Evolutionary conservation across 2,888 invertebrate genomes (phyloP).

Genomic region (Tetrapedia diversipes): DNA sequence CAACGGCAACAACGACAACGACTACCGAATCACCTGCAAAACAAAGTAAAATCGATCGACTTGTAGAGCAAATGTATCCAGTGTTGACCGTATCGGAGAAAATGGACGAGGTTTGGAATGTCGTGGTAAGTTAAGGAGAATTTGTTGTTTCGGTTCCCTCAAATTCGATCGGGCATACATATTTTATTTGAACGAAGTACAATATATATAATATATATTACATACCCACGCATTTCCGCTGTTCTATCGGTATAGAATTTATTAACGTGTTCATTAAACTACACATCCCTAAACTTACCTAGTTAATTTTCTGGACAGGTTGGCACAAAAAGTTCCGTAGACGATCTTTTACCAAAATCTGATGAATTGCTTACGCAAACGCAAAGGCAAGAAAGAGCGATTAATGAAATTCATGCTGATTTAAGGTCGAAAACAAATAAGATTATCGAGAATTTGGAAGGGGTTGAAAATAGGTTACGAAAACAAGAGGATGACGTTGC

Average conservation of each 20-base stretch:
- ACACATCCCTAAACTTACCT: too few relatives aligned
- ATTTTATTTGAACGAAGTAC: too few relatives aligned
- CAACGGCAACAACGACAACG: slow-evolving; percentile 84
- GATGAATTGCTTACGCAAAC: slow-evolving; percentile 93
- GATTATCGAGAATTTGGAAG: slow-evolving; percentile 93
- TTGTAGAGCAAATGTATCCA: slow-evolving; percentile 92
- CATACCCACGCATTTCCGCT: too few relatives aligned
- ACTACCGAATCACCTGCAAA: slow-evolving; percentile 62
- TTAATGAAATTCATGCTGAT: slow-evolving; percentile 93
- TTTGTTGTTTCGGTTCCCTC: background rate
- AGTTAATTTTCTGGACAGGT: slow-evolving; percentile 79
- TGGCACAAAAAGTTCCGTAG: slow-evolving; percentile 94
- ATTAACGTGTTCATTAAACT: too few relatives aligned
- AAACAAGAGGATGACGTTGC: slow-evolving; percentile 94
- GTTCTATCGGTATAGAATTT: too few relatives aligned
- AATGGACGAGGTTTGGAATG: slow-evolving; percentile 96
- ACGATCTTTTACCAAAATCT: slow-evolving; percentile 93
- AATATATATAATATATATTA: background rate
- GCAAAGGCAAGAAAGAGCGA: slow-evolving; percentile 93
- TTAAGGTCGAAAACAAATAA: slow-evolving; percentile 92
- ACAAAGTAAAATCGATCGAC: slow-evolving; percentile 89
- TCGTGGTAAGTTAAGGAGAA: slow-evolving; percentile 84
- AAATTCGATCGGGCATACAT: background rate
- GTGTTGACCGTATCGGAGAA: slow-evolving; percentile 94
- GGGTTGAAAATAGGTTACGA: slow-evolving; percentile 92